Conservation (phyloP, 1,140 invertebrate species). For the Camponotus floridanus region DNA sequence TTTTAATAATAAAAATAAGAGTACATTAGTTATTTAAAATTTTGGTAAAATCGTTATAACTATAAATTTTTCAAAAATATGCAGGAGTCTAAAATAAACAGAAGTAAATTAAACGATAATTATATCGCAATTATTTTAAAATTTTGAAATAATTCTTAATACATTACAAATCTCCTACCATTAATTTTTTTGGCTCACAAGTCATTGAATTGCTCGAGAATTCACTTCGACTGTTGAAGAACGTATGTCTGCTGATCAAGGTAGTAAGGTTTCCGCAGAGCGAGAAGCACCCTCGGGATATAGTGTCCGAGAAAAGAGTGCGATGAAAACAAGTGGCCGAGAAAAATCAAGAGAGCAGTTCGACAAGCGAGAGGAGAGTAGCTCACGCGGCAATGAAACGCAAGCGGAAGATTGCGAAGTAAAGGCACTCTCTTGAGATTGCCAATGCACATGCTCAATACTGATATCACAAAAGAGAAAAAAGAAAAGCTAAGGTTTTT, state of each 20-base stretch:
- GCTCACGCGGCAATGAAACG: constrained; percentile 46
- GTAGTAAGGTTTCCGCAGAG: not conserved
- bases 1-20: constrained; percentile 58
- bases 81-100: no score
- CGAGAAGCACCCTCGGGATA: constrained; percentile 43
- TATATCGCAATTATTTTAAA: not conserved
- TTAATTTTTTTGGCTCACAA: not conserved
- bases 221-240: constrained; percentile 29
- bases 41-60: constrained; percentile 1
- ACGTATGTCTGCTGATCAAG: constrained; percentile 30
- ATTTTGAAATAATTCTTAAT: not conserved
- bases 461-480: constrained; percentile 23
- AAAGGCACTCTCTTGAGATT: constrained; percentile 59
- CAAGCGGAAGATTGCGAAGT: constrained; percentile 49
- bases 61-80: not conserved
- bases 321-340: constrained; percentile 59
- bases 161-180: not conserved
- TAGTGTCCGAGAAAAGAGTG: constrained; percentile 40
- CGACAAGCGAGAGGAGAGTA: constrained; percentile 48
- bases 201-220: not conserved
- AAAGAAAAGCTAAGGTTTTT: constrained; percentile 11
- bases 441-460: constrained; percentile 26
- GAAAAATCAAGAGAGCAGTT: constrained; percentile 63
- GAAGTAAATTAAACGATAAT: not conserved
- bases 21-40: constrained; percentile 43